Base-by-base conservation (phyloP, 2,888 invertebrate genomes). In the Mythimna loreyi region DNA sequence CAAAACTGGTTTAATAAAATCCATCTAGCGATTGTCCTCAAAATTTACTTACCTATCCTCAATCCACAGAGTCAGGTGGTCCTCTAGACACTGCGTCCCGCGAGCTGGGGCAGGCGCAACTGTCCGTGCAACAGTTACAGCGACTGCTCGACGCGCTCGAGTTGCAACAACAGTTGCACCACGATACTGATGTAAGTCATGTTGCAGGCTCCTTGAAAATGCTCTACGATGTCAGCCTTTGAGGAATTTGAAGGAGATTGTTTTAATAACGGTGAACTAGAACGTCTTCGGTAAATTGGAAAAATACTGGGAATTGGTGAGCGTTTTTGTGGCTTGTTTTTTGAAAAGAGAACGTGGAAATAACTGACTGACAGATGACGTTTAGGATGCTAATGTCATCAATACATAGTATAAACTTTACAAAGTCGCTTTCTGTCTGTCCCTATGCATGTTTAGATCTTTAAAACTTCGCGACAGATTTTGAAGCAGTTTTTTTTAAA, bases 41-140 rank as follows among this genome's bases (percentile, higher is more conserved):
- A 28, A 28, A 52, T 4, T 7, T 30, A 30, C 21, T 0, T 3
- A 0, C 8, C 19, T 53, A 4, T 52, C 30, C 9, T 56, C 28
- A 28, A 23, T 55, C 76, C 82, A 1, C 91, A 92, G 97, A 97
- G 83, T 97, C 97, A 0, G 96, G 97, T 8, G 96, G 97, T 2
- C 96, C 96, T 0, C 87, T 97, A 71, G 97, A 97, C 79, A 96
- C 95, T 56, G 97, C 96, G 68, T 97, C 97, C 77, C 96, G 96
- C 68, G 97, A 97, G 92, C 92, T 97, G 65, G 96, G 96, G 0
- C 96, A 97, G 75, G 97, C 97, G 28, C 97, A 98, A 90, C 96
- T 97, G 80, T 97, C 97, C 43, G 95, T 98, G 58, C 97, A 96
- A 81, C 97, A 97, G 89, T 90, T 98, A 81, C 96, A 96, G 80